Evolutionary conservation across 2,113 vertebrate species (phyloP), one percentile per base, ranked within the genome.

Genomic region (Neotragus pygmaeus): DNA sequence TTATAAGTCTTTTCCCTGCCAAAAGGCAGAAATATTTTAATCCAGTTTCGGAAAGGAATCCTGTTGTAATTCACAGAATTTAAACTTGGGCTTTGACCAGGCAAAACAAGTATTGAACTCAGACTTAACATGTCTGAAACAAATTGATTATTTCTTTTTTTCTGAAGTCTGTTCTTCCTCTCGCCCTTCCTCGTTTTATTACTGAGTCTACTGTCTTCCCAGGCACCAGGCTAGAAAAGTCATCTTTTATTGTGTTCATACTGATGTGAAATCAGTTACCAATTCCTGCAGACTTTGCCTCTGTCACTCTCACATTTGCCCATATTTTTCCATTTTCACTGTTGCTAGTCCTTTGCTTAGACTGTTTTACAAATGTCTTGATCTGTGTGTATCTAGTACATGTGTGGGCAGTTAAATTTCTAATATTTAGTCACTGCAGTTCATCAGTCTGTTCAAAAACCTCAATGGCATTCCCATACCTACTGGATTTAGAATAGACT

Each of bases 11-110:
- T 92, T 85, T 28, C 43, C 66, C 53, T 96, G 80, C 55, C 94
- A 97, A 97, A 90, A 88, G 88, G 82, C 85, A 96, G 87, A 90
- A 82, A 82, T 39, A 88, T 94, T 98, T 89, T 93, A 96, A 95
- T 95, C 85, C 90, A 66, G 45, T 92, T 98, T 98, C 96, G 85
- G 91, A 93, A 97, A 97, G 85, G 86, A 98, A 95, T 91, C 91
- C 51, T 87, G 30, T 86, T 88, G 86, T 96, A 96, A 98, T 94
- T 94, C 82, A 95, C 55, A 94, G 51, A 95, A 87, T 93, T 96
- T 97, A 88, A 97, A 94, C 58, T 58, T 92, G 90, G 80, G 49
- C 43, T 95, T 90, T 97, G 86, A 96, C 95, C 85, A 97, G 91
- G 97, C 77, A 94, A 97, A 98, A 95, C 80, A 95, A 58, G 49